Percentiles rank a stretch among this genome's conserved stretches.
phyloP scores from a whole-genome alignment of 2,113 vertebrate species.

The Seriola aureovittata region DNA sequence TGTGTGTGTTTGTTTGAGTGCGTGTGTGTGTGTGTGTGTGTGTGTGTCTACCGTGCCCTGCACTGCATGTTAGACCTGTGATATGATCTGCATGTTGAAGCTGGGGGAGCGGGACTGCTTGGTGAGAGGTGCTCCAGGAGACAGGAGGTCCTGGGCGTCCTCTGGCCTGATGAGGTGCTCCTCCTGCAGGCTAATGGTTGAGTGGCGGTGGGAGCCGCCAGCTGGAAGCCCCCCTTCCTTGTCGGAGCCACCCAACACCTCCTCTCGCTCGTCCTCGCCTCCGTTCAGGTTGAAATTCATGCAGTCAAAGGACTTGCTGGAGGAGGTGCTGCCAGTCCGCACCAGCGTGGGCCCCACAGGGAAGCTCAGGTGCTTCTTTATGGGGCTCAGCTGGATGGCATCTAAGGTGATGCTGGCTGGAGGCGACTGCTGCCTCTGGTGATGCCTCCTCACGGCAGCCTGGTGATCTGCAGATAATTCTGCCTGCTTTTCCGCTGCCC shows the following conservation, averaged over 20 bases:
- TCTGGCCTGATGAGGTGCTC: conserved; percentile 90
- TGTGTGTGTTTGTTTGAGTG: neutral
- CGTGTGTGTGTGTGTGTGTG: conserved; percentile 41
- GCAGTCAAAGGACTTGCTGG: conserved; percentile 97
- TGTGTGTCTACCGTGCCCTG: conserved; percentile 39
- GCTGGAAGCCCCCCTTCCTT: conserved; percentile 82
- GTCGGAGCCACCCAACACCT: conserved; percentile 83
- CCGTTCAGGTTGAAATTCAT: conserved; percentile 92
- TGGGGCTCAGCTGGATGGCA: conserved; percentile 90
- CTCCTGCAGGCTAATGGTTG: conserved; percentile 96
- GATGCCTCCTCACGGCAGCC: conserved; percentile 84
- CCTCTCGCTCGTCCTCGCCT: conserved; percentile 79
- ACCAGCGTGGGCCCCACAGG: conserved; percentile 89
- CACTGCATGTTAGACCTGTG: conserved; percentile 90
- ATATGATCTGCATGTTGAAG: conserved; percentile 99
- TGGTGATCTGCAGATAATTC: conserved; percentile 70
- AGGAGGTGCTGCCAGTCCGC: conserved; percentile 96
- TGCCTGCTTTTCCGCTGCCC: conserved; percentile 66
- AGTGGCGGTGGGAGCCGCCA: conserved; percentile 90
- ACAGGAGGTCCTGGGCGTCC: conserved; percentile 89
- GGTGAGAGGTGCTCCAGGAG: conserved; percentile 91
- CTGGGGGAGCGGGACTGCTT: conserved; percentile 98
- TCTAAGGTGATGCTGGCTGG: conserved; percentile 85
- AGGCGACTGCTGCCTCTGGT: conserved; percentile 76
- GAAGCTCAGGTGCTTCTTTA: conserved; percentile 94